Evolutionary conservation across 2,113 vertebrate species (phyloP).

Genomic region (Lophotis ruficrista): DNA sequence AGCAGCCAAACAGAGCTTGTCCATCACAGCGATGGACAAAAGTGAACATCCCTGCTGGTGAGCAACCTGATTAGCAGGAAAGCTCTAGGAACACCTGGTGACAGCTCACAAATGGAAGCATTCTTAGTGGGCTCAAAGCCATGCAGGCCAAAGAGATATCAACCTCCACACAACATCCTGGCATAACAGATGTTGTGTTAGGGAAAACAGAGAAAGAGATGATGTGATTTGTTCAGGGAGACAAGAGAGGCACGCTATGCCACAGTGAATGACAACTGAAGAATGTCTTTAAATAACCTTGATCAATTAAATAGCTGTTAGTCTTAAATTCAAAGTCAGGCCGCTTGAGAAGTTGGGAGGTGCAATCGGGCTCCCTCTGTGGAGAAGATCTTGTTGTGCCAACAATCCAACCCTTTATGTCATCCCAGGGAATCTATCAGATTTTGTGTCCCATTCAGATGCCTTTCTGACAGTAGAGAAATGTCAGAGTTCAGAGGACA

Average conservation of each 20-base stretch:
- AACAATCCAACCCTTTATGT: not conserved
- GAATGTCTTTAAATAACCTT: not conserved
- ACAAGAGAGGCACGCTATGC: not conserved
- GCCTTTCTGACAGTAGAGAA: not conserved
- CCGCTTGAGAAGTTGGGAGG: not conserved
- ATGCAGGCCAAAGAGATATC: not conserved
- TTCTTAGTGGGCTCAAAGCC: not conserved
- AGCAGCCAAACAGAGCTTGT: not conserved
- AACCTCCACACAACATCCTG: not conserved
- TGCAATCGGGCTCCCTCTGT: not conserved
- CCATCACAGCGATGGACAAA: not conserved
- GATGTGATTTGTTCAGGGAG: not conserved
- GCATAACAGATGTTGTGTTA: not conserved
- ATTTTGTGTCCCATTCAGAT: not conserved
- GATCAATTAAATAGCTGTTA: not conserved
- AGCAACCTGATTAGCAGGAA: not conserved
- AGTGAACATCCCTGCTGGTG: not conserved
- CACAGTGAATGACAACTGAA: not conserved
- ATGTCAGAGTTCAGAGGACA: not conserved
- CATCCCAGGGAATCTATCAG: not conserved
- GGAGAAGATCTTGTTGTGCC: not conserved
- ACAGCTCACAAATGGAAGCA: not conserved
- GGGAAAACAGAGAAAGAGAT: not conserved
- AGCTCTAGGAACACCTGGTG: not conserved
- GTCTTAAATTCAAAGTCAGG: not conserved